These are phyloP conservation scores for Stenolophus ochropezus DNA, from an alignment of 2,888 invertebrate genomes.

Conservation along the genomic window DNA sequence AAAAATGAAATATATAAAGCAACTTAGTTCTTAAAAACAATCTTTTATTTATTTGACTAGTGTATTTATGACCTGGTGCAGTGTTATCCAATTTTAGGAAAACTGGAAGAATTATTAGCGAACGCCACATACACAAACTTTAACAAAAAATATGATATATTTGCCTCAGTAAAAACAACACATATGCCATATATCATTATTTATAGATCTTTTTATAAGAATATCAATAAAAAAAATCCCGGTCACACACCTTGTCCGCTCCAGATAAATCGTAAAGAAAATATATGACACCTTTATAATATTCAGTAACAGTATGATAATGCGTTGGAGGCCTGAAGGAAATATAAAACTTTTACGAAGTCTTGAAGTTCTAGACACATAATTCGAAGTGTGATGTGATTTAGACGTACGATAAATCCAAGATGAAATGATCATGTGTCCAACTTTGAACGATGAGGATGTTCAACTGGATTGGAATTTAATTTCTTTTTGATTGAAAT, in stretches of 20 bases:
- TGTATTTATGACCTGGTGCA: no score
- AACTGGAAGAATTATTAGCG: no score
- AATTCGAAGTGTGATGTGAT: constrained; percentile 25
- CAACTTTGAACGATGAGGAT: constrained; percentile 50
- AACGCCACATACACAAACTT: no score
- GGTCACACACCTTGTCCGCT: not conserved
- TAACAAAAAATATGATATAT: no score
- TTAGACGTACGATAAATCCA: constrained; percentile 27
- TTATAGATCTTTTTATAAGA: no score
- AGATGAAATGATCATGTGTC: constrained; percentile 38
- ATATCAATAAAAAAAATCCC: not conserved
- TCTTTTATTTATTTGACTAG: no score
- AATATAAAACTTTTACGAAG: constrained; percentile 15
- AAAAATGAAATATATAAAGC: no score
- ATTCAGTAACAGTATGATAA: constrained; percentile 8
- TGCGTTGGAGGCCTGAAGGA: constrained; percentile 17
- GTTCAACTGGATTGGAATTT: constrained; percentile 46
- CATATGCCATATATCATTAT: no score
- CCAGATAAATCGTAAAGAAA: not conserved
- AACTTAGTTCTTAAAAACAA: no score
- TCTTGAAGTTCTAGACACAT: constrained; percentile 10
- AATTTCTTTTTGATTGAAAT: constrained; percentile 53
- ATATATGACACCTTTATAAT: not conserved
- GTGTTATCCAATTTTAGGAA: no score
- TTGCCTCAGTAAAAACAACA: not conserved